A percentile compares a stretch with the other conserved stretches of the same genome.
Conservation (phyloP, 1,140 invertebrate genomes). For the Papilio aristodemus region DNA sequence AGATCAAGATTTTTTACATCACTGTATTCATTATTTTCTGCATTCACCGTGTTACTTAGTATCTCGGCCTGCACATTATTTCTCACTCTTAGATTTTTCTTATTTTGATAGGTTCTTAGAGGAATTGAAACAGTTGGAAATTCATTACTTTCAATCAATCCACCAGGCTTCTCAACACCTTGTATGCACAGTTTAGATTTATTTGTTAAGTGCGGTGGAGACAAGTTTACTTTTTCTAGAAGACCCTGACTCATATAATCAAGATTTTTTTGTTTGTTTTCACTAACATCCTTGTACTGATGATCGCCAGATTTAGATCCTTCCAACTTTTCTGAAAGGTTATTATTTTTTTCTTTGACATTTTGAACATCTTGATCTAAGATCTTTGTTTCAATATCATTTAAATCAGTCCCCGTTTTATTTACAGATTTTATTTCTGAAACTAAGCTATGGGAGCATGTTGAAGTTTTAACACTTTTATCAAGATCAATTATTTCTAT, state of each 20-base stretch:
- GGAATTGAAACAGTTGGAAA: conserved; percentile 16
- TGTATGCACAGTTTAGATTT: conserved; percentile 64
- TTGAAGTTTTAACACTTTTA: neutral
- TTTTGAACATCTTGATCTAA: neutral
- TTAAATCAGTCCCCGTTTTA: neutral
- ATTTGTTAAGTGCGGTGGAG: conserved; percentile 37
- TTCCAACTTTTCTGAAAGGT: neutral
- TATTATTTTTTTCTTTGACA: conserved; percentile 7
- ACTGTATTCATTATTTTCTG: conserved; percentile 28
- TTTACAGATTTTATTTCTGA: neutral
- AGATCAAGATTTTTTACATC: conserved; percentile 32
- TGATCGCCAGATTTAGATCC: neutral
- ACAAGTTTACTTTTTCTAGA: conserved; percentile 30
- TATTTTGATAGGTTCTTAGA: conserved; percentile 46
- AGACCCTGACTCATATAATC: conserved; percentile 15
- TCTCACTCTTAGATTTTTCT: conserved; percentile 30
- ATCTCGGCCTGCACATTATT: conserved; percentile 14
- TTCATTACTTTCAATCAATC: conserved; percentile 40
- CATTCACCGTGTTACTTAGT: conserved; percentile 6
- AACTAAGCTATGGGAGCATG: neutral
- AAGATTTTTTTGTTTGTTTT: conserved; percentile 15
- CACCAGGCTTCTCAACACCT: conserved; percentile 77
- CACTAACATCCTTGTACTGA: neutral
- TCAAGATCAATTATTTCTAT: conserved; percentile 2
- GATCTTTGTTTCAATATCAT: neutral